A percentile compares a stretch with the other conserved stretches of the same genome.
Conservation (phyloP, 2,113 vertebrate genomes). For the Pachycephala philippinensis region DNA sequence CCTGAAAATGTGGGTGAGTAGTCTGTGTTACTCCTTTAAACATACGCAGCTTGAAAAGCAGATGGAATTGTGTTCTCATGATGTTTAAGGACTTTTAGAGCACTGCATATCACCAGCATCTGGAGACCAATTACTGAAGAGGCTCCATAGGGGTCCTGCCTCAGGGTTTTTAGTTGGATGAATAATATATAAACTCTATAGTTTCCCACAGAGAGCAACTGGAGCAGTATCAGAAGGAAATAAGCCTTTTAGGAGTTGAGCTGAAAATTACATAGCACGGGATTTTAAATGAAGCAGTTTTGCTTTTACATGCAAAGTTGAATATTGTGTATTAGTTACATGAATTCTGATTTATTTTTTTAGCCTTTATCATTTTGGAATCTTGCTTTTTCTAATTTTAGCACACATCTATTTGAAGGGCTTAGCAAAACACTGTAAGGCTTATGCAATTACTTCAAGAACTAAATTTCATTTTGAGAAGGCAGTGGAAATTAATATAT, state of each 20-base stretch:
- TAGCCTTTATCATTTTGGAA: not conserved
- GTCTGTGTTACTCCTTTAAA: constrained; percentile 32
- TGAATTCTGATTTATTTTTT: not conserved
- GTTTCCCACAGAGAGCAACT: constrained; percentile 64
- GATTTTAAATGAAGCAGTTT: constrained; percentile 37
- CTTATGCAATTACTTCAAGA: not conserved
- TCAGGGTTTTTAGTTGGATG: constrained; percentile 72
- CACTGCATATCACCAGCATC: constrained; percentile 55
- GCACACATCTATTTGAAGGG: not conserved
- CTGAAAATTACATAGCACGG: constrained; percentile 49
- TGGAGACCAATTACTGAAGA: constrained; percentile 77
- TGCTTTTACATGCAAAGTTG: constrained; percentile 10
- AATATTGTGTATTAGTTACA: not conserved
- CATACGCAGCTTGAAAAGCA: constrained; percentile 51
- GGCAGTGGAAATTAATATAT: not conserved
- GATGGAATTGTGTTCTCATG: constrained; percentile 63
- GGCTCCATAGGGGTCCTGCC: constrained; percentile 68
- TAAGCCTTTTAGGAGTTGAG: constrained; percentile 54
- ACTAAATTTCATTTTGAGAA: not conserved
- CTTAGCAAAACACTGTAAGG: not conserved
- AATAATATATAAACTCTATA: constrained; percentile 74
- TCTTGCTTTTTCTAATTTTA: not conserved
- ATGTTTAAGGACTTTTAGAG: constrained; percentile 68
- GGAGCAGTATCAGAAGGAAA: constrained; percentile 61
- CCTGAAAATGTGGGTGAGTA: constrained; percentile 17